These are phyloP conservation scores for Drosophila murphyi DNA, from an alignment of 1,140 invertebrate genomes.

Conservation along the genomic window DNA sequence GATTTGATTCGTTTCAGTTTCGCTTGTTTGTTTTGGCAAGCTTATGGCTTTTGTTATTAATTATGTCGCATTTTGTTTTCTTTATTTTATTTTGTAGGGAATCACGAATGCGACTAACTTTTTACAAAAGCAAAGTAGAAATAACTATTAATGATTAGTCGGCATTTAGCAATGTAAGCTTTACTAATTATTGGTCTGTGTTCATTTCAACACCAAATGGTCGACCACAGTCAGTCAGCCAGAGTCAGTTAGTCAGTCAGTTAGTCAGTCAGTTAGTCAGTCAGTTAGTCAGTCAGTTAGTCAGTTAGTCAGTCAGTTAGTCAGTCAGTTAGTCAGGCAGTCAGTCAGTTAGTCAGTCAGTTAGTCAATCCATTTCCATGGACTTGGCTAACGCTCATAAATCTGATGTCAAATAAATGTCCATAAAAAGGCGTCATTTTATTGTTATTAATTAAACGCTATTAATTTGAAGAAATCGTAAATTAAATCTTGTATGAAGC, in stretches of 20 bases:
- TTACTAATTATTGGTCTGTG: conserved; percentile 5
- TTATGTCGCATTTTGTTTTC: conserved; percentile 37
- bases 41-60: conserved; percentile 37
- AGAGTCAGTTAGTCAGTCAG: conserved; percentile 1
- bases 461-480: conserved; percentile 84
- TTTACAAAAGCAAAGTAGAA: neutral
- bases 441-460: conserved; percentile 83
- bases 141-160: too few relatives aligned
- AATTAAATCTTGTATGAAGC: conserved; percentile 72
- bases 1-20: neutral
- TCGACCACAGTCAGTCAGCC: neutral
- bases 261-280: neutral
- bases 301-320: neutral
- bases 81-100: neutral
- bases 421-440: conserved; percentile 82
- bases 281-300: neutral
- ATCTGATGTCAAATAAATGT: conserved; percentile 78
- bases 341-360: conserved; percentile 8
- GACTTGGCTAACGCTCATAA: conserved; percentile 50
- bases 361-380: neutral
- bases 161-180: neutral
- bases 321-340: neutral
- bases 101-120: neutral
- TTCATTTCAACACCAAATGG: conserved; percentile 6
- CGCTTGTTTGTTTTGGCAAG: conserved; percentile 16